Base-by-base conservation (phyloP, 2,888 invertebrate genomes). In the Leptopilina drosophilae region DNA sequence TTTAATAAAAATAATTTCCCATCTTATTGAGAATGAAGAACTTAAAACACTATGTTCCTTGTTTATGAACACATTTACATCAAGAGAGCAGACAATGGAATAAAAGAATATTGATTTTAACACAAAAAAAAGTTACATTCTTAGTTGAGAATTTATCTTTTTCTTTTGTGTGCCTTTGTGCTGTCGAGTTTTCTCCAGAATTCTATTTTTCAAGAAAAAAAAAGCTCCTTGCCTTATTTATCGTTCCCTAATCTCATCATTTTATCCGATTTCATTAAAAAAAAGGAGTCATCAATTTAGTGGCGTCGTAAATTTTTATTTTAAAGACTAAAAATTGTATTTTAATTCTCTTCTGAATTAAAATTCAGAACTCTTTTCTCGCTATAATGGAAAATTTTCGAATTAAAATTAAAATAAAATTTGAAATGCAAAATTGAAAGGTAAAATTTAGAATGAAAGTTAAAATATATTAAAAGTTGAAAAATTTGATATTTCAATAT, bases 81-180 rank as follows among this genome's bases (percentile, higher is more conserved):
- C 62, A 62, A 62, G 9, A 33, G 56, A 73, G 33, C 33, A 26
- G 14, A 73, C 33, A 73, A 73, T 56, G 53, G 33, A 56, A 56
- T 20, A 33, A 56, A 73, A 53, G 53, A 33, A 56, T 73, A 40
- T 64, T 40, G 64, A 64, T 64, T 64, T 64, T 64, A 14, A 64
- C 64, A 33, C 33, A 64, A 64, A 49, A 49, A 49, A 64, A 64
- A 64, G 64, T 64, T 64, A 33, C 73, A 56, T 73, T 73, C 56
- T 33, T 62, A 62, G 20, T 62, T 62, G 62, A 7, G 62, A 20
- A 62, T 62, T 62, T 62, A 62, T 62, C 62, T n/a, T 62, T 42
- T 62, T n/a, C 15, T 20, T 62, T 62, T 62, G 15, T 62, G 12
- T 2, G 33, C 62, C 15, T 62, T 62, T 62, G 62, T 62, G 15